Conservation (phyloP, 1,140 invertebrate species). For the Cotesia chilonis region DNA sequence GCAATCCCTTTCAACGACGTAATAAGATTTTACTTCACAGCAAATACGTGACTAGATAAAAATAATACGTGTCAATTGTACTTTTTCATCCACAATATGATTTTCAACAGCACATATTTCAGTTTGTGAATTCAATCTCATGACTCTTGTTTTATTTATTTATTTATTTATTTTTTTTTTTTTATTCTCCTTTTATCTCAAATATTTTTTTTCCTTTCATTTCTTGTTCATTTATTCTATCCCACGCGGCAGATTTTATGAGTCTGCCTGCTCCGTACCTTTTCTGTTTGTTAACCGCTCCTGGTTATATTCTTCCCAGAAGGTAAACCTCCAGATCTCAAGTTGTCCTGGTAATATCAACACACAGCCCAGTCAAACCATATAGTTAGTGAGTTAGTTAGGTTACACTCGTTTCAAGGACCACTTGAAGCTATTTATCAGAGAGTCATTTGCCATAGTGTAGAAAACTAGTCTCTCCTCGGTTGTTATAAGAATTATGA, state of each 20-base stretch:
- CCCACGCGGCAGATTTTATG: slow-evolving; percentile 12
- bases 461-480: slow-evolving; percentile 2
- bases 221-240: slow-evolving; percentile 15
- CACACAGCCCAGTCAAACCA: no score
- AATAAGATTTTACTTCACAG: slow-evolving; percentile 9
- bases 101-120: neutral
- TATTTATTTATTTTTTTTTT: no score
- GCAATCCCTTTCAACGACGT: neutral
- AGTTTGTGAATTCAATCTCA: neutral
- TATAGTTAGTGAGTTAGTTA: no score
- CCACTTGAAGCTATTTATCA: slow-evolving; percentile 17
- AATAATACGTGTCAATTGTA: neutral
- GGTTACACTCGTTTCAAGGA: slow-evolving; percentile 4
- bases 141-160: no score
- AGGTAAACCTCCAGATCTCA: neutral
- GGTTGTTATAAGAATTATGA: slow-evolving; percentile 21
- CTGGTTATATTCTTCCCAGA: slow-evolving; percentile 17
- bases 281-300: slow-evolving; percentile 1
- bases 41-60: neutral
- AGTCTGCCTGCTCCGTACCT: neutral
- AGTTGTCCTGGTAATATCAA: no score
- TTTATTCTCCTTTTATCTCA: neutral
- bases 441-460: neutral
- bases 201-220: neutral
- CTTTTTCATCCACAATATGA: neutral